Base-by-base conservation (phyloP, 2,888 invertebrate species). In the Calephelis perditalis region DNA sequence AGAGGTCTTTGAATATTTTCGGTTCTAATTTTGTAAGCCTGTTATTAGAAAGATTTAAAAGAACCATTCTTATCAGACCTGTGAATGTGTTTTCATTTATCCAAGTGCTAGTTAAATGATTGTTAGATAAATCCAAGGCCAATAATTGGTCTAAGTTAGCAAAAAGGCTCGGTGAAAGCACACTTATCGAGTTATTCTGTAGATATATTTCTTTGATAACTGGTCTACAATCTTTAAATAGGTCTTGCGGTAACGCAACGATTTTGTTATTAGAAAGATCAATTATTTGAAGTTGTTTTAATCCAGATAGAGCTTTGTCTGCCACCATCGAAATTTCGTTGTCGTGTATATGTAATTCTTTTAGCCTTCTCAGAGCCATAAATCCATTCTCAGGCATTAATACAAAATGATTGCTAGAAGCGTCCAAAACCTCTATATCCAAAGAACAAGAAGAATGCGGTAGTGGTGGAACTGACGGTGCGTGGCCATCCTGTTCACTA, bases 231-330 rank as follows among this genome's bases (percentile, higher is more conserved):
- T 97, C 96, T 78, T 92, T 92, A 77, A 98, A 97, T 68, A 98
- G 87, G 75, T 95, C 95, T 66, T 96, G 94, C 54, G 98, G 98
- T 70, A 98, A 91, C 59, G 96, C 95, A 47, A 95, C 95, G 67
- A 98, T 94, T 91, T 96, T 95, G 84, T 98, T 98, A 73, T 96
- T 95, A 44, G 97, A 96, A 61, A 98, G 88, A 86, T 98, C 97
- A 66, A 98, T 92, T 74, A 96, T 93, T 86, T 95, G 95, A 67
- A 98, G 87, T 67, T 95, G 94, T 79, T 95, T 94, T 57, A 98
- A 87, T 26, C 96, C 96, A 64, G 94, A 92, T 62, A 98, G 88
- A 0, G 97, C 96, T 73, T 94, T 93, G 79, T 97, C 97, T 59
- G 95, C 95, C 2, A 97, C 94, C 94, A 96, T 96, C 45, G 95